phyloP scores from a whole-genome alignment of 2,888 invertebrate genomes.

The Encarsia formosa region DNA sequence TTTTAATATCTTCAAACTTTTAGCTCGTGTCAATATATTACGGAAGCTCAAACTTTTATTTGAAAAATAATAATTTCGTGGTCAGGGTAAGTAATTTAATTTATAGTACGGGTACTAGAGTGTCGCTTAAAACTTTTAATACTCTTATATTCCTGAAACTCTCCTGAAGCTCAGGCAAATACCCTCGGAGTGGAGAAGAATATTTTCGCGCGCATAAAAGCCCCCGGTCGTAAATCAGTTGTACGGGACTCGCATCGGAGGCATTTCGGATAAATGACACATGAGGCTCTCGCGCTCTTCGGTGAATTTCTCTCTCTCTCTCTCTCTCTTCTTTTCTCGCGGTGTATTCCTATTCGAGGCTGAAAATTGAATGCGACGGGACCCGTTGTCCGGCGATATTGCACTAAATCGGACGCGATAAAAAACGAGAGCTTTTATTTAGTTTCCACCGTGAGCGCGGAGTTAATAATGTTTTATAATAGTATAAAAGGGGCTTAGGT shows the following conservation, averaged over 20 bases:
- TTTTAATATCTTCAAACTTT: no score
- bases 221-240: slow-evolving; percentile 49
- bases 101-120: no score
- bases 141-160: no score
- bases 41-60: no score
- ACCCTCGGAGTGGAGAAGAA: no score
- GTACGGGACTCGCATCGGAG: slow-evolving; percentile 46
- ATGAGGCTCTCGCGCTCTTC: slow-evolving; percentile 35
- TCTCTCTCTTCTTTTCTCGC: neutral
- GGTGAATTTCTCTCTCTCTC: no score
- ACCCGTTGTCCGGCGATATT: slow-evolving; percentile 44
- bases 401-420: slow-evolving; percentile 32
- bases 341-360: neutral
- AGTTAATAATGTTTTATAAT: slow-evolving; percentile 26
- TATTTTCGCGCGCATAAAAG: no score
- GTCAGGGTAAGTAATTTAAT: no score
- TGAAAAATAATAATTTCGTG: no score
- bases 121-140: no score
- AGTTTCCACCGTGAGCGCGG: slow-evolving; percentile 11
- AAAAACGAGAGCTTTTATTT: slow-evolving; percentile 19
- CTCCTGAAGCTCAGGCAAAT: no score
- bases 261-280: slow-evolving; percentile 49
- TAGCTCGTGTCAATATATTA: no score
- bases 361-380: slow-evolving; percentile 45
- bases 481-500: slow-evolving; percentile 22